These are phyloP conservation scores for Siniperca obscura DNA, from an alignment of 2,797 vertebrate species.

Conservation along the genomic window DNA sequence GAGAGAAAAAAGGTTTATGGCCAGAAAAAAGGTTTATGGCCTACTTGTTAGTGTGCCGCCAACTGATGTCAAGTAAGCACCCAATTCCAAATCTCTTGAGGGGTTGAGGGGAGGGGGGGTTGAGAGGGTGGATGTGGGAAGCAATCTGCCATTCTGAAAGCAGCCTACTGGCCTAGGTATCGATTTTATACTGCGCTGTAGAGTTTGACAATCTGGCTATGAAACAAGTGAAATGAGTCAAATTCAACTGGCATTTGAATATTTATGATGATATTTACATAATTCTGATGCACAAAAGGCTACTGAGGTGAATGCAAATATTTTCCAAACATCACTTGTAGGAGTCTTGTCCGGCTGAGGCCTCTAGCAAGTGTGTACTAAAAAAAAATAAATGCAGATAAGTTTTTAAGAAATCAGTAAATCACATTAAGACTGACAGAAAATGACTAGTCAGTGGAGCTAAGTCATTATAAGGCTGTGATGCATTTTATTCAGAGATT, in stretches of 20 bases:
- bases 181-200: conserved; percentile 17
- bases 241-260: conserved; percentile 51
- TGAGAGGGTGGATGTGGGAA: conserved; percentile 41
- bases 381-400: conserved; percentile 7
- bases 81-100: conserved; percentile 70
- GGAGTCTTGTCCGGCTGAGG: conserved; percentile 30
- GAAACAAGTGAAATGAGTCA: conserved; percentile 50
- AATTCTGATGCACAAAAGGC: conserved; percentile 50
- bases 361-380: conserved; percentile 21
- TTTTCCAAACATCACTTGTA: conserved; percentile 39
- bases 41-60: conserved; percentile 79
- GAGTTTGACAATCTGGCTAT: conserved; percentile 41
- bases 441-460: not conserved
- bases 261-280: conserved; percentile 61
- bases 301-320: conserved; percentile 48
- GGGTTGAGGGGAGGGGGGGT: conserved; percentile 5
- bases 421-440: not conserved
- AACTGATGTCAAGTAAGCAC: conserved; percentile 78
- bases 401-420: not conserved
- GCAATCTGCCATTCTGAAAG: conserved; percentile 67
- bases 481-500: conserved; percentile 41
- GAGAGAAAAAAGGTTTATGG: conserved; percentile 77
- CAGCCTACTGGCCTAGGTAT: conserved; percentile 36
- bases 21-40: conserved; percentile 77
- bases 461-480: not conserved